A percentile compares a stretch with the other conserved stretches of the same genome.
These are phyloP conservation scores for Tragelaphus strepsiceros DNA, from an alignment of 2,113 vertebrate genomes.

Conservation along the genomic window DNA sequence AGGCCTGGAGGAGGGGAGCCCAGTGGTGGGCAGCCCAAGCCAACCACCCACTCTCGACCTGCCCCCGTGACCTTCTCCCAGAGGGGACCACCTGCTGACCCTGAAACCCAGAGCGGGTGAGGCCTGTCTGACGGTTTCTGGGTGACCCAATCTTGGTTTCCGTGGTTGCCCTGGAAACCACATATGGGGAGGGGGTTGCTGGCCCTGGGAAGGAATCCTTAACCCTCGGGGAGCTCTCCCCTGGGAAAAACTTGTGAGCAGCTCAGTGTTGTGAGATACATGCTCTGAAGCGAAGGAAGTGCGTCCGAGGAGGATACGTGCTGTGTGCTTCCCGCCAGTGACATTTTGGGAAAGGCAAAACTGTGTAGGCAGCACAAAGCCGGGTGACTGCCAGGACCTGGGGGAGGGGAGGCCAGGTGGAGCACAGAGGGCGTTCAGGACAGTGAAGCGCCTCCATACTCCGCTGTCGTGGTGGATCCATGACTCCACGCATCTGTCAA, in stretches of 20 bases:
- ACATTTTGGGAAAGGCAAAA: not conserved
- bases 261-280: accelerated
- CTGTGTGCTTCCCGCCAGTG: accelerated
- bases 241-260: not conserved
- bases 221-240: not conserved
- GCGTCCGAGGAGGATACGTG: accelerated
- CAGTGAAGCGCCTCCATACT: accelerated
- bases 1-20: not conserved
- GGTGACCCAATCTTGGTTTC: constrained; percentile 77
- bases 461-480: accelerated
- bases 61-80: not conserved
- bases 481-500: accelerated
- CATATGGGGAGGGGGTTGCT: not conserved
- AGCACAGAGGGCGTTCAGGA: accelerated
- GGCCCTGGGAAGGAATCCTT: not conserved
- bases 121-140: constrained; percentile 58
- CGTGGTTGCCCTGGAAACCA: constrained; percentile 64
- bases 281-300: accelerated
- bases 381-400: accelerated
- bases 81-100: not conserved
- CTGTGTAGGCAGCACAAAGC: accelerated
- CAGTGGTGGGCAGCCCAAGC: not conserved
- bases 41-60: not conserved
- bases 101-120: constrained; percentile 72
- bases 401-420: accelerated